Evolutionary conservation across 2,797 vertebrate species (phyloP), one percentile per base, ranked within the genome.

Genomic region (Urosaurus nigricauda): DNA sequence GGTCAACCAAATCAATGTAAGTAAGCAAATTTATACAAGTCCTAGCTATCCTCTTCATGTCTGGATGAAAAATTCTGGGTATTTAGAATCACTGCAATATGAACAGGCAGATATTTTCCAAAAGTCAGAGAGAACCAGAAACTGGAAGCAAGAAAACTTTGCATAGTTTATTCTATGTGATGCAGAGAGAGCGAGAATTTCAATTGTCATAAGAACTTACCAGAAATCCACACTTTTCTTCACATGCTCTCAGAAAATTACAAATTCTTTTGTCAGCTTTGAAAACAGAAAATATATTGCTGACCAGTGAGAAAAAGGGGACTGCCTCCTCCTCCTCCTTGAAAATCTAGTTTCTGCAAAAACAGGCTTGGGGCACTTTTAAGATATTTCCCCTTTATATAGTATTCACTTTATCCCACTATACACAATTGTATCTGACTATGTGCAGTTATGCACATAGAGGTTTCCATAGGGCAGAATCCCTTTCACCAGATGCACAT

Each of bases 1-100:
- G 24, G 85, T 29, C 73, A 71, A 29, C 17, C 65, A 68, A 65
- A 58, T 60, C 47, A 88, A 71, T 83, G 77, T 82, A 88, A 58
- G 58, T 40, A 80, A 90, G 63, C 32, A 60, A 26, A 47, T 68
- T 35, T 68, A 68, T 79, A 14, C 40, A 80, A 79, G 32, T 17
- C 21, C 17, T 80, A 21, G 40, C 32, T 19, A 35, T 21, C 4
- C 26, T 79, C 29, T 43, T 71, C 17, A 21, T 70, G 63, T 51
- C 32, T 83, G 58, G 51, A 26, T 74, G 43, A 80, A 35, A 19
- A 35, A 40, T 7, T 65, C 82, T 84, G 65, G 75, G 29, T 51
- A n/a, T 16, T 19, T 32, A 68, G 8, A 16, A 68, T 68, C 74
- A 32, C 11, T 19, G 37, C 16, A 85, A 60, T 37, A 2, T 83